Base-by-base conservation (phyloP, 2,113 vertebrate genomes). In the Callaeas wilsoni region DNA sequence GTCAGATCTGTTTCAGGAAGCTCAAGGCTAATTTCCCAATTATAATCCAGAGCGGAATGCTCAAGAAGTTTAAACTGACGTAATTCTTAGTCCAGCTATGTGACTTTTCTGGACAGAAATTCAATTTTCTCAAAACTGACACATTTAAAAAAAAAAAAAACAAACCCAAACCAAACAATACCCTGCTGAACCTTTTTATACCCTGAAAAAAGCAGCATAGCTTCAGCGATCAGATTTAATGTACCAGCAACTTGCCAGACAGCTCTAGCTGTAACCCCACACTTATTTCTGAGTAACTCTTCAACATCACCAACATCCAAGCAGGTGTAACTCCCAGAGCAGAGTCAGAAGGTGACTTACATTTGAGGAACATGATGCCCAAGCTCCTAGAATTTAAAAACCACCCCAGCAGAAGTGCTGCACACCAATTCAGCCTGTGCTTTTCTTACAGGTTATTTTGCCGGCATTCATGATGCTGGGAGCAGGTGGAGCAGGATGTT, bases 401-500 rank as follows among this genome's bases (percentile, higher is more conserved):
- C 8, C n/a, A n/a, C 44, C 13, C 22, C 33, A 78, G 42, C 17
- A 84, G 64, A 79, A 71, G n/a, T 41, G 25, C 44, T 35, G 33
- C 25, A 32, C 13, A 65, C 37, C 35, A 44, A 69, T 55, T 89
- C 49, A 56, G 17, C 57, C 52, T 93, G 41, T 96, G 52, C 79
- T 92, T 90, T 87, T 35, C 50, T 74, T 52, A 5, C 95, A 98
- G 98, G 96, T 96, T 42, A 92, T 97, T 76, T 63, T 98, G 67
- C 97, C 97, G 0, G 97, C 97, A 5, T 94, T 97, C 57, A 93
- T 97, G 96, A 97, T 98, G 78, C 35, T 97, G 84, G 97, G 96
- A 77, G 96, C 97, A 37, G 96, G 97, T 7, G 84, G 95, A 92
- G 90, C 97, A 44, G 95, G 88, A 84, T 97, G 96, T 85, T 98